Base-by-base conservation (phyloP, 2,797 vertebrate species). In the Neosilurus mollespiculum region DNA sequence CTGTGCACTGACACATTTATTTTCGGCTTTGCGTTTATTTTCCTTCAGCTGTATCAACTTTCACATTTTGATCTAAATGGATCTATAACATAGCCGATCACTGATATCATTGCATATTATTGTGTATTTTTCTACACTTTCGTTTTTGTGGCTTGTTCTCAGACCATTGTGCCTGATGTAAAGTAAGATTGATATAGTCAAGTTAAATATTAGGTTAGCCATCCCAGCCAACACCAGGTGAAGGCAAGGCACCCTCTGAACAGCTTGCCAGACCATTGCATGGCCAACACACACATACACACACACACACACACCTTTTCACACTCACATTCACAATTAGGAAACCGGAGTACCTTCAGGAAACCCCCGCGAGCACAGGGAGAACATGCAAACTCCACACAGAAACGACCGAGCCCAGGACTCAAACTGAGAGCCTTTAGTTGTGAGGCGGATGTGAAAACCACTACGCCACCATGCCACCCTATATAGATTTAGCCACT, bases 1-100 rank as follows among this genome's bases (percentile, higher is more conserved):
- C 69, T 75, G 66, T 26, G 26, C 34, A 34, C n/a, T 12, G 64
- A 59, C 73, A 84, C 12, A 12, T 78, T 65, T 58, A 58, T 81
- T 86, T 82, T 84, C 24, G 16, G 51, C 37, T 54, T 81, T 81
- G 54, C 20, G 7, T 72, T 61, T 8, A 82, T 26, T 59, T n/a
- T 62, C 30, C 67, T 62, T 30, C 24, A 4, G 51, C 37, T 81
- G 77, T 84, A 87, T 87, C 70, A 43, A 26, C 81, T 75, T 37
- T 80, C 59, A 43, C 80, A 37, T 81, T 81, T 81, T 83, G 53
- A 71, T 66, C 49, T 49, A 67, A 81, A 82, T 80, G 67, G 82
- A 62, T 64, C 37, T 56, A 62, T 61, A 61, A 18, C 14, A 62
- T 51, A 78, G 8, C 22, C 14, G 1, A 12, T 18, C 14, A 15